phyloP scores from a whole-genome alignment of 1,140 invertebrate species.

The Drosophila aff. region DNA sequence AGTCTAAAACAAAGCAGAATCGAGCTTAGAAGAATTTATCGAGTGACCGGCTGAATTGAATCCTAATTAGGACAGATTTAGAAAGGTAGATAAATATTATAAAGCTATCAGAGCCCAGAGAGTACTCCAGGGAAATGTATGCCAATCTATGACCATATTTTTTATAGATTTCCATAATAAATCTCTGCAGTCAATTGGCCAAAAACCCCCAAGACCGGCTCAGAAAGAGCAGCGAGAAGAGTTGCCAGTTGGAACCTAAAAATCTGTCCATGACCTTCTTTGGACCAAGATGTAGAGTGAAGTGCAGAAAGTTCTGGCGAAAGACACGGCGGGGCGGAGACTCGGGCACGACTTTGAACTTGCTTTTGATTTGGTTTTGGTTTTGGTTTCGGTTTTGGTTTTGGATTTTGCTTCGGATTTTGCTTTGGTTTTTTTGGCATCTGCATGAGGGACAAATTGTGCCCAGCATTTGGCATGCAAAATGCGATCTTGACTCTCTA shows the following conservation, averaged over 20 bases:
- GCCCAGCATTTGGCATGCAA: slow-evolving; percentile 77
- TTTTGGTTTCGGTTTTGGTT: slow-evolving; percentile 42
- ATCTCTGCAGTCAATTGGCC: slow-evolving; percentile 74
- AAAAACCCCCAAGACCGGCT: slow-evolving; percentile 37
- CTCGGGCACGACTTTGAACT: slow-evolving; percentile 80
- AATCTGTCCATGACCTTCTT: slow-evolving; percentile 83
- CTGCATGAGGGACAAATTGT: slow-evolving; percentile 65
- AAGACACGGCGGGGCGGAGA: slow-evolving; percentile 11
- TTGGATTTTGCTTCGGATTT: slow-evolving; percentile 15
- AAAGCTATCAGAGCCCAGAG: slow-evolving; percentile 16
- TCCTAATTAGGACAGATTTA: slow-evolving; percentile 63
- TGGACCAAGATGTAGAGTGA: slow-evolving; percentile 53
- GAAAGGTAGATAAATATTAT: slow-evolving; percentile 62
- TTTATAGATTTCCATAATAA: slow-evolving; percentile 82
- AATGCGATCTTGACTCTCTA: slow-evolving; percentile 61
- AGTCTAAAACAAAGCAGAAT: slow-evolving; percentile 24
- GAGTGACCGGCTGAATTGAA: slow-evolving; percentile 25
- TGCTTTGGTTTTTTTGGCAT: slow-evolving; percentile 25
- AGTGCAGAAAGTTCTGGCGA: slow-evolving; percentile 57
- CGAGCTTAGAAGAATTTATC: slow-evolving; percentile 19
- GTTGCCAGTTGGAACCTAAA: slow-evolving; percentile 50
- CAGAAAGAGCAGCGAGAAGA: not conserved
- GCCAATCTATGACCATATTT: slow-evolving; percentile 75
- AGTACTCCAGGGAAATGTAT: slow-evolving; percentile 38
- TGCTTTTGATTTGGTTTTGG: slow-evolving; percentile 67